A percentile compares a stretch with the other conserved stretches of the same genome.
phyloP scores from a whole-genome alignment of 2,113 vertebrate genomes.

The Sander vitreus region DNA sequence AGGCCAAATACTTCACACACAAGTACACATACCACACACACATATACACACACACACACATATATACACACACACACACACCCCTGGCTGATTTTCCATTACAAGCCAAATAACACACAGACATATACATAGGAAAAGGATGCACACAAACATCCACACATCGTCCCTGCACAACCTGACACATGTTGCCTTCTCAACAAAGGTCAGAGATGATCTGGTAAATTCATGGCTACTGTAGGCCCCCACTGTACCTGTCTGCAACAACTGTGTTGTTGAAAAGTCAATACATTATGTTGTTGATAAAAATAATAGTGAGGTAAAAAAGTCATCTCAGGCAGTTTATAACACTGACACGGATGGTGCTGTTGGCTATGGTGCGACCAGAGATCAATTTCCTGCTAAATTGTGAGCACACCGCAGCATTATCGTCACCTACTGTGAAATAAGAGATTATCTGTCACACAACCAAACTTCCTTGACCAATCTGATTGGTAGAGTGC shows the following conservation, averaged over 20 bases:
- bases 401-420: no score
- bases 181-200: conserved; percentile 17
- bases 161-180: conserved; percentile 7
- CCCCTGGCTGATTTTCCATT: conserved; percentile 50
- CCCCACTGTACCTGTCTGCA: conserved; percentile 12
- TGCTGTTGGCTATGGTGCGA: neutral
- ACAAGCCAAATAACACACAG: conserved; percentile 32
- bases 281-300: no score
- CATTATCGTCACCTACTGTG: no score
- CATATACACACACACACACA: conserved; percentile 15
- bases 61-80: neutral
- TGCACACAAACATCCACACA: conserved; percentile 18
- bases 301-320: conserved; percentile 8
- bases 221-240: conserved; percentile 14
- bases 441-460: neutral
- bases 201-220: conserved; percentile 4
- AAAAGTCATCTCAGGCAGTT: conserved; percentile 10
- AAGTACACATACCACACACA: conserved; percentile 1
- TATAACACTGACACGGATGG: conserved; percentile 1
- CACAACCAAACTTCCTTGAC: neutral
- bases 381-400: neutral
- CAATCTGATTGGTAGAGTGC: no score
- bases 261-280: neutral
- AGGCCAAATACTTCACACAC: conserved; percentile 9
- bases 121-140: conserved; percentile 13